Conservation (phyloP, 2,888 invertebrate species). For the Chrysolina americana region DNA sequence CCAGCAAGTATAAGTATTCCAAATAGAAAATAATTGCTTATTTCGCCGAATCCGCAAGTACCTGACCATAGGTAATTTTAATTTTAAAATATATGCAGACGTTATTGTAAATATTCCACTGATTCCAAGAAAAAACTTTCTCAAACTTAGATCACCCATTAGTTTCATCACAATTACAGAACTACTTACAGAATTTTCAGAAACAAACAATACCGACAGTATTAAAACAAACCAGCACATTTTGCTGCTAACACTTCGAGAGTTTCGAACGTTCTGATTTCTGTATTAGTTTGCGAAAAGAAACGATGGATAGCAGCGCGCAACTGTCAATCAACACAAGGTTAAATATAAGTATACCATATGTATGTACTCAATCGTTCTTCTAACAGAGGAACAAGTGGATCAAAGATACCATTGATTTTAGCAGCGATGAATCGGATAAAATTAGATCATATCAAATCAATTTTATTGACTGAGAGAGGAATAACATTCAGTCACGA, state of each 20-base stretch:
- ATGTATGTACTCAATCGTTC: background rate
- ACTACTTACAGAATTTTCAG: conserved; percentile 5
- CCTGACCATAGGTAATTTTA: too few species aligned
- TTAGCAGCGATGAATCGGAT: background rate
- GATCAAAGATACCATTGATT: background rate
- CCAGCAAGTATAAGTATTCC: too few species aligned
- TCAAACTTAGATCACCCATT: background rate
- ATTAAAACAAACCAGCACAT: background rate
- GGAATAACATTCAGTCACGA: too few species aligned
- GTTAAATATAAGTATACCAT: background rate
- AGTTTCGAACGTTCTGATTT: conserved; percentile 16
- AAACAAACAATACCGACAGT: conserved; percentile 10
- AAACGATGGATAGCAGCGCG: conserved; percentile 2
- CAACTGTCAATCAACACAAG: background rate
- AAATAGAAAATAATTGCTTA: too few species aligned
- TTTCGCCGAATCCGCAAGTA: too few species aligned
- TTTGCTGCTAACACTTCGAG: background rate
- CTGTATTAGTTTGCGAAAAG: background rate
- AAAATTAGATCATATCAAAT: background rate
- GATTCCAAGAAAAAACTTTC: background rate
- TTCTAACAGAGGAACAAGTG: background rate
- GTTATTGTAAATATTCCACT: too few species aligned
- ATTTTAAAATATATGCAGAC: too few species aligned
- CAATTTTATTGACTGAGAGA: background rate
- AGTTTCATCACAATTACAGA: background rate